Percentiles rank a stretch among this genome's conserved stretches.
Evolutionary conservation across 2,888 invertebrate genomes (phyloP).

Genomic region (Danaus chrysippus): DNA sequence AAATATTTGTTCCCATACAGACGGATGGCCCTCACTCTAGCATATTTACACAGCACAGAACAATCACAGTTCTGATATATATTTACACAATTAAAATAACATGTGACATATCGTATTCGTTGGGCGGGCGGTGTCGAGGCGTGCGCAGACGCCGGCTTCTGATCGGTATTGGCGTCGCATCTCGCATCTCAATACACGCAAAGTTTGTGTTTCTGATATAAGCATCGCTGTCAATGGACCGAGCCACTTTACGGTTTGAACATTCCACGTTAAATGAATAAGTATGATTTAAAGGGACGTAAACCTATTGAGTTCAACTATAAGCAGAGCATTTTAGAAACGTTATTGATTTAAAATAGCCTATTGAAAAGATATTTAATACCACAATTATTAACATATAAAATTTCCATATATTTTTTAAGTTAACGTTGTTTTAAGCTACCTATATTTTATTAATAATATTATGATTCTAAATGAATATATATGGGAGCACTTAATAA

Average conservation of each 20-base stretch:
- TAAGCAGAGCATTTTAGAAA: too few relatives aligned
- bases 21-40: conserved; percentile 43
- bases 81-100: conserved; percentile 10
- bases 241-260: conserved; percentile 14
- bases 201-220: conserved; percentile 40
- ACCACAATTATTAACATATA: too few relatives aligned
- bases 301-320: background rate
- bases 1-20: conserved; percentile 57
- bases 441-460: too few relatives aligned
- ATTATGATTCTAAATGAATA: too few relatives aligned
- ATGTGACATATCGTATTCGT: conserved; percentile 30
- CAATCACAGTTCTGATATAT: conserved; percentile 22
- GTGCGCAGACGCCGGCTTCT: conserved; percentile 70
- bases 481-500: background rate
- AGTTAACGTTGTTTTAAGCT: too few relatives aligned
- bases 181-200: conserved; percentile 39
- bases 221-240: conserved; percentile 43
- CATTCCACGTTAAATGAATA: conserved; percentile 13
- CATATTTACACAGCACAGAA: conserved; percentile 38
- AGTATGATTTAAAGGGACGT: conserved; percentile 2
- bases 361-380: too few relatives aligned
- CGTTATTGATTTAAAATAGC: too few relatives aligned
- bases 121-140: conserved; percentile 72
- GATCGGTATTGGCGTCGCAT: conserved; percentile 56
- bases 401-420: too few relatives aligned